Conservation (phyloP, 2,888 invertebrate species). For the Rhogogaster chlorosoma region DNA sequence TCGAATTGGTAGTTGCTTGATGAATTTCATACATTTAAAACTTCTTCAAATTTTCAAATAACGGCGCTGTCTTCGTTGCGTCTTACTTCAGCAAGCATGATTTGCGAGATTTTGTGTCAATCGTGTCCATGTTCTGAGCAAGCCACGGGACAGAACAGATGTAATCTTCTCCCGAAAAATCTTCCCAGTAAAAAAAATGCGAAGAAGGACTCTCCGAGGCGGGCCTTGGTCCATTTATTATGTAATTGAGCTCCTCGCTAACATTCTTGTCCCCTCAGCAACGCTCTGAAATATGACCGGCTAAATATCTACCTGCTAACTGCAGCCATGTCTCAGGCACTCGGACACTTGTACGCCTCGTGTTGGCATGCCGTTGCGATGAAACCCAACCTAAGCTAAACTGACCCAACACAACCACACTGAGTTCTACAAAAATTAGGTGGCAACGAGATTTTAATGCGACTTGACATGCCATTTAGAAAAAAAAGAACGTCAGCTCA, state of each 20-base stretch:
- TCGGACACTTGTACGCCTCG: slow-evolving; percentile 60
- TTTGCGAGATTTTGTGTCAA: neutral
- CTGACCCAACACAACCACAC: slow-evolving; percentile 9
- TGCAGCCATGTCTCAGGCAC: slow-evolving; percentile 55
- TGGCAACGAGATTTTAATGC: slow-evolving; percentile 12
- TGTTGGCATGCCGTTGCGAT: slow-evolving; percentile 58
- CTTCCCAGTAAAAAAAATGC: slow-evolving; percentile 34
- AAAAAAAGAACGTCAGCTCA: neutral
- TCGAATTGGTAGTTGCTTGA: neutral
- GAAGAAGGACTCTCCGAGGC: slow-evolving; percentile 24
- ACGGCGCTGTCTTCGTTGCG: neutral
- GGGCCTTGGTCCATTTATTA: slow-evolving; percentile 58
- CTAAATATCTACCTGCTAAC: slow-evolving; percentile 63
- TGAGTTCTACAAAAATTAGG: neutral
- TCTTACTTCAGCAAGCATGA: neutral
- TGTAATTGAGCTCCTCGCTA: slow-evolving; percentile 62
- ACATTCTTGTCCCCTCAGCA: slow-evolving; percentile 60
- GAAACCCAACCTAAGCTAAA: slow-evolving; percentile 29
- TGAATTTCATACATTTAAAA: neutral
- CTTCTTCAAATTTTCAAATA: neutral
- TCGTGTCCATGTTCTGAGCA: neutral
- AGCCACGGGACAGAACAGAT: slow-evolving; percentile 15
- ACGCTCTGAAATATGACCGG: slow-evolving; percentile 62
- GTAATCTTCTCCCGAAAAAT: slow-evolving; percentile 33
- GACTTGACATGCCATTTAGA: neutral